Conservation (phyloP, 1,140 invertebrate genomes). For the Zaprionus africanus region DNA sequence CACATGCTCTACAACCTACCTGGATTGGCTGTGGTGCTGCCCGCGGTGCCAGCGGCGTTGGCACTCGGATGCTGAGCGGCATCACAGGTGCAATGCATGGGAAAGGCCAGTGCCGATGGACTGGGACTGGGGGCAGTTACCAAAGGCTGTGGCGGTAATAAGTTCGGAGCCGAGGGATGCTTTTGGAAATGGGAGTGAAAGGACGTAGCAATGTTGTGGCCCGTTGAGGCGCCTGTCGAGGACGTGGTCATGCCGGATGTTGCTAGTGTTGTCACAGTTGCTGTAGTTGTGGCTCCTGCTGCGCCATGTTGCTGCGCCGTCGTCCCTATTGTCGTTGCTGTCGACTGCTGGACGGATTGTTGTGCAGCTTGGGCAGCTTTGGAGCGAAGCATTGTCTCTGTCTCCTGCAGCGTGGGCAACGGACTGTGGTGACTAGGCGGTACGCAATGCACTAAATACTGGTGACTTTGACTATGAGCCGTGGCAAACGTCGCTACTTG, state of each 20-base stretch:
- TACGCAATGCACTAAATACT: slow-evolving; percentile 84
- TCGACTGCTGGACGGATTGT: slow-evolving; percentile 39
- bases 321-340: not conserved
- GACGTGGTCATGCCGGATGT: slow-evolving; percentile 18
- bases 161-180: slow-evolving; percentile 80
- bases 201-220: slow-evolving; percentile 51
- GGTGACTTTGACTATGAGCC: slow-evolving; percentile 82
- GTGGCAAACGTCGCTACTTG: slow-evolving; percentile 81
- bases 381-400: slow-evolving; percentile 65
- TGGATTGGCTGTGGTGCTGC: slow-evolving; percentile 74
- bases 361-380: slow-evolving; percentile 51
- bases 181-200: slow-evolving; percentile 83
- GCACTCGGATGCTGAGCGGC: slow-evolving; percentile 56
- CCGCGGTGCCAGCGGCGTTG: slow-evolving; percentile 52
- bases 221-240: slow-evolving; percentile 22
- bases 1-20: slow-evolving; percentile 85
- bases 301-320: slow-evolving; percentile 19
- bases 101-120: slow-evolving; percentile 81
- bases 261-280: slow-evolving; percentile 10
- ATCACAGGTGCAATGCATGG: slow-evolving; percentile 83
- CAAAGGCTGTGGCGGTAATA: slow-evolving; percentile 70
- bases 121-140: slow-evolving; percentile 77
- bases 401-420: slow-evolving; percentile 80
- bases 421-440: slow-evolving; percentile 81
- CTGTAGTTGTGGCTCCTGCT: slow-evolving; percentile 22